A percentile compares a stretch with the other conserved stretches of the same genome.
These are phyloP conservation scores for Pogonognathellus flavescens DNA, from an alignment of 1,140 invertebrate species.

Conservation along the genomic window DNA sequence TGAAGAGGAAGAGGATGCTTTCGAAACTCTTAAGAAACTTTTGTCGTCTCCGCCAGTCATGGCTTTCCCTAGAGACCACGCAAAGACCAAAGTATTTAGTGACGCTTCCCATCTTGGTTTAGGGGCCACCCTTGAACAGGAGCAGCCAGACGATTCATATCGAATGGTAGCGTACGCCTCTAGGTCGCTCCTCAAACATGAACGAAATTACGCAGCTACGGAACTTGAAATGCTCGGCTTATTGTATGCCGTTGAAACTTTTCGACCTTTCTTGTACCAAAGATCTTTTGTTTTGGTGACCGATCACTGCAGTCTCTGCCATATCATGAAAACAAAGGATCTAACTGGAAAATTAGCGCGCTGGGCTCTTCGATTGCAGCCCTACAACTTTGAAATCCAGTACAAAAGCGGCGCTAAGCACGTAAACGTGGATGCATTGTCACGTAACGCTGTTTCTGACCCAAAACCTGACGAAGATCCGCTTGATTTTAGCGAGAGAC, in stretches of 20 bases:
- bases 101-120: constrained; percentile 51
- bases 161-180: constrained; percentile 71
- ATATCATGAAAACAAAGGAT: constrained; percentile 68
- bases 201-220: constrained; percentile 69
- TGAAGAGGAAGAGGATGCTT: constrained; percentile 16
- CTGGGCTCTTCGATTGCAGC: constrained; percentile 61
- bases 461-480: neutral
- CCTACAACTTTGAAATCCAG: constrained; percentile 57
- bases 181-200: constrained; percentile 67
- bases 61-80: constrained; percentile 55
- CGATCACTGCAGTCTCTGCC: constrained; percentile 72
- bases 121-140: constrained; percentile 62
- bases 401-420: constrained; percentile 63
- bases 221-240: constrained; percentile 71
- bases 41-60: constrained; percentile 24
- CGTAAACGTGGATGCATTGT: neutral
- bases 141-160: neutral
- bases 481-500: neutral
- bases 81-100: neutral
- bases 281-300: constrained; percentile 71
- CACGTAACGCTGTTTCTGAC: neutral
- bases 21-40: constrained; percentile 66
- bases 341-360: constrained; percentile 50
- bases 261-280: constrained; percentile 68
- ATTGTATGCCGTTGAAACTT: constrained; percentile 69